Evolutionary conservation across 2,888 invertebrate species (phyloP), one percentile per base, ranked within the genome.

Genomic region (Drosophila cognata): DNA sequence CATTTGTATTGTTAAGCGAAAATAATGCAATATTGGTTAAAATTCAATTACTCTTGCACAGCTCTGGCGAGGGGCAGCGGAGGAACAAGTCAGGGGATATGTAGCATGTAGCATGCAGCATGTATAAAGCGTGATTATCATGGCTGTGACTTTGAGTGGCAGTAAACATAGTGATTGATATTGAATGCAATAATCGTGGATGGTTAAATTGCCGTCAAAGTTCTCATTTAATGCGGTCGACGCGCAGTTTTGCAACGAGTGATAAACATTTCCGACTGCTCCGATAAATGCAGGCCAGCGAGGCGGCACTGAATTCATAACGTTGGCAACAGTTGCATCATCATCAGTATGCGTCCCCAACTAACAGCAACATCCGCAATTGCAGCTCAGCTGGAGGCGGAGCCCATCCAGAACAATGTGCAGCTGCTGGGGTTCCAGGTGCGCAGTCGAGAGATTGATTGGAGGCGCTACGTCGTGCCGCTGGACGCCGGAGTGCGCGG

Each of bases 341-440:
- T 38, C 38, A 62, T 28, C 55, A 38, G 13, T 29, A 55, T 46
- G 46, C 46, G 36, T 13, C 10, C n/a, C 5, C 63, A 43, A 51
- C 46, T 75, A 50, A 48, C 71, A 5, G 48, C 72, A 46, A 38
- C 73, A 7, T 52, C 68, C 38, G 38, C 46, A 35, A 69, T 92
- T 87, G 88, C 91, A 91, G 91, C 82, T 67, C 82, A 91, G 77
- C 77, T 93, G 68, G 93, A 93, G 77, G 92, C 92, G 8, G 91
- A 92, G 66, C 86, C 93, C n/a, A 67, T 93, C 21, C 64, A 61
- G 33, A 70, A 83, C 43, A 92, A 93, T 67, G 70, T 64, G 5
- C 88, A 93, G 48, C 71, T 93, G 50, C 72, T 91, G 68, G 61
- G 59, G 0, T 91, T 93, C 38, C 77, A 91, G 36, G 76, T 93